Base-by-base conservation (phyloP, 53 echinoderm and acorn worm species). In the Echinometra lucunter region DNA sequence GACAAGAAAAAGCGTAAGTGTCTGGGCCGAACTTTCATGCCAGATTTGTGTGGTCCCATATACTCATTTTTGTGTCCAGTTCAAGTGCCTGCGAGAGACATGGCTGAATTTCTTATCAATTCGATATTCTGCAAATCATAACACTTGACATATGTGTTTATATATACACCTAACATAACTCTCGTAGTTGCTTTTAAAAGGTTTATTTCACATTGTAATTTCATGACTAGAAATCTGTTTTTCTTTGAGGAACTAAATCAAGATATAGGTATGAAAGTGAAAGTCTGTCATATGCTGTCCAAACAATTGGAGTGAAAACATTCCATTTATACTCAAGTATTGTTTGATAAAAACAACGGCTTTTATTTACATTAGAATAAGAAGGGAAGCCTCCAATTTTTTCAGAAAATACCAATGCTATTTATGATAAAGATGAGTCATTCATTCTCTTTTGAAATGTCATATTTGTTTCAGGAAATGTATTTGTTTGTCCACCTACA, bases 301-400 rank as follows among this genome's bases (percentile, higher is more conserved):
- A 82, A 82, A 82, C 82, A 82, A 4, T 82, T 82, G 13, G 11
- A 82, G 7, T 44, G 21, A 82, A 21, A 44, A 82, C 44, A 44
- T 9, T 35, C 82, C 44, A 82, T 82, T 82, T 44, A 21, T 12
- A 44, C 34, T 21, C 44, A 44, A 44, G 21, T 44, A 82, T 82
- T 82, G 82, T 82, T 82, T 82, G 42, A 44, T 82, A 44, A 82
- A 72, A 82, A 44, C 44, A 82, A 40, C 82, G 44, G 44, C 13
- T 44, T 44, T 25, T 44, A 18, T 82, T 82, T 18, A 82, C 18
- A 44, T 18, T 82, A 45, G 82, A 44, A 10, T 32, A 9, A 72
- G 35, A 35, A 72, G 72, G 72, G 34, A 18, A 72, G 35, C 72
- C 35, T 34, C 8, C 5, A 10, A 72, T 72, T 72, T 34, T 72